Conservation (phyloP, 2,888 invertebrate genomes). For the Clusia tigrina region DNA sequence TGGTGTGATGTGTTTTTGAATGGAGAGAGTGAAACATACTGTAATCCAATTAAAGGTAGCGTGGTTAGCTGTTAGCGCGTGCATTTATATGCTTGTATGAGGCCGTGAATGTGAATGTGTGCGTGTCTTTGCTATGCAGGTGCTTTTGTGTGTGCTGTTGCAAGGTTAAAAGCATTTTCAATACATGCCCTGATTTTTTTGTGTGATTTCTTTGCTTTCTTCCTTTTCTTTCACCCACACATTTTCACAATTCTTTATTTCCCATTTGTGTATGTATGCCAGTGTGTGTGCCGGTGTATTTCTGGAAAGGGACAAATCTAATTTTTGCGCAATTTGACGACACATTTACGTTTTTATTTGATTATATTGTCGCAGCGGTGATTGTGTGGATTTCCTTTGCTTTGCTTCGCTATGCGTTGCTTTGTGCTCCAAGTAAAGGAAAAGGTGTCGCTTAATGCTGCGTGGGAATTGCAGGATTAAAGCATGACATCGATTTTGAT, state of each 20-base stretch:
- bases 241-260: slow-evolving; percentile 7
- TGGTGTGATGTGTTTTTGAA: too few species aligned
- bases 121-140: too few species aligned
- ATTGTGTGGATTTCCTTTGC: background rate
- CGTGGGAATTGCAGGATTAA: too few species aligned
- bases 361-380: slow-evolving; percentile 49
- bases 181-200: slow-evolving; percentile 27
- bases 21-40: slow-evolving; percentile 15
- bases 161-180: slow-evolving; percentile 41
- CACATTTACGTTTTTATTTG: slow-evolving; percentile 62
- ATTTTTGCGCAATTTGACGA: slow-evolving; percentile 61
- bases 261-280: slow-evolving; percentile 7
- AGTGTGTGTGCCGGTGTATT: slow-evolving; percentile 24
- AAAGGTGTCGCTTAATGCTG: too few species aligned
- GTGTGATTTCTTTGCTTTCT: background rate
- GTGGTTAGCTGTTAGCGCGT: slow-evolving; percentile 56
- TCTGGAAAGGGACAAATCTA: slow-evolving; percentile 51
- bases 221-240: background rate
- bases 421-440: too few species aligned
- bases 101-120: background rate
- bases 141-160: slow-evolving; percentile 13
- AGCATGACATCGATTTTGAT: too few species aligned
- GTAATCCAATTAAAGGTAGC: slow-evolving; percentile 59
- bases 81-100: background rate
- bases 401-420: too few species aligned